Base-by-base conservation (phyloP, 2,113 vertebrate genomes). In the Suricata suricatta region DNA sequence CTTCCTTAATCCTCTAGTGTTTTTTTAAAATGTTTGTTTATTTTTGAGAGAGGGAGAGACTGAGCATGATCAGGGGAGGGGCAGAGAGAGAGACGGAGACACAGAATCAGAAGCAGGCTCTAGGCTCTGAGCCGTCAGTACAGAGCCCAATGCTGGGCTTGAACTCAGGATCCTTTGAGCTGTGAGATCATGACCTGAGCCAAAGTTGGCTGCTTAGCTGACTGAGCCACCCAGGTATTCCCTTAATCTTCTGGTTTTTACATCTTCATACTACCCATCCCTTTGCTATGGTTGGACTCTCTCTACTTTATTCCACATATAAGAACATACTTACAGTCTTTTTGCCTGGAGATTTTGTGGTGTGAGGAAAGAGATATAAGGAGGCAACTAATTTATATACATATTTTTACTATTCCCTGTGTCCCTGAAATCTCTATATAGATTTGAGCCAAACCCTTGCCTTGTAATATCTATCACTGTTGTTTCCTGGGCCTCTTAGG, bases 221-320 rank as follows among this genome's bases (percentile, higher is more conserved):
- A 47, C 44, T 47, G 44, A 47, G 10, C 44, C 44, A 47, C 44
- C 44, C 44, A 9, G 44, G 44, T 10, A 10, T 8, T 10, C 44
- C 44, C 44, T 47, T 95, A 77, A 69, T 76, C 72, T 29, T 91
- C 16, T 9, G 76, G 41, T 29, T 96, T 96, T 96, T 50, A 82
- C 27, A 35, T 60, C 52, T 63, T 94, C 23, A 12, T 95, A 14
- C 16, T 71, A 74, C 25, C 52, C 16, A 44, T 82, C 38, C 3
- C 16, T 82, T 77, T 71, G 47, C 35, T 95, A 2, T 69, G 41
- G 19, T 33, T 95, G 41, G 54, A 86, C 33, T 29, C 52, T 92
- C 54, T 96, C 29, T 66, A 72, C 23, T 54, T 92, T 50, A 60
- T 83, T 95, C 4, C 74, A 63, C 88, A 92, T 60, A 63, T 72